Base-by-base conservation (phyloP, 2,888 invertebrate species). In the Synanthedon myopaeformis region DNA sequence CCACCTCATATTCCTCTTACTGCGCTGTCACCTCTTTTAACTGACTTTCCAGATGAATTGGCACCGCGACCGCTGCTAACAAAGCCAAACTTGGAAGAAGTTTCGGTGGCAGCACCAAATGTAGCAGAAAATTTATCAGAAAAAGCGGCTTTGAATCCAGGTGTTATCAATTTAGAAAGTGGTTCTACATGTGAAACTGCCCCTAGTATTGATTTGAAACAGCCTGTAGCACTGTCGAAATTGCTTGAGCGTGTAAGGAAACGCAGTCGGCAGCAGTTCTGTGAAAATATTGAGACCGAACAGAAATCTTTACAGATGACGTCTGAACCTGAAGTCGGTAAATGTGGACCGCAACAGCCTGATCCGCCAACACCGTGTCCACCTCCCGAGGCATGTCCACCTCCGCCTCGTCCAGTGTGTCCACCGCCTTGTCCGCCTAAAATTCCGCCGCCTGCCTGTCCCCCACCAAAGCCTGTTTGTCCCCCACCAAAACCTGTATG, bases 231-330 rank as follows among this genome's bases (percentile, higher is more conserved):
- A 0, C 64, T 82, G 2, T 69, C 76, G 6, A 70, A 77, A 54
- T 58, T 83, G 41, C 55, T 82, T n/a, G 65, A 54, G 17, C 64
- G 62, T 50, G 74, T 82, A 1, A 65, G 77, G 41, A 57, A 66
- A 42, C 70, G 69, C 1, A 79, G 66, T 52, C 64, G 62, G 1
- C 41, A 70, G 10, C 62, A 71, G 49, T 58, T 58, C 13, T 66
- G 61, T 51, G 57, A 56, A 5, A 58, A 58, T 6, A 52, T 56
- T 11, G 52, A 59, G 6, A 5, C 60, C 4, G 53, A 56, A 35
- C 52, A 61, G 19, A 57, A 3, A 56, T 63, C 13, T 54, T 58
- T 10, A 54, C 57, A 42, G 49, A 19, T 17, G 5, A 12, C 10
- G 23, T 17, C 23, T 17, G 49, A 49, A 49, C 5, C 49, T 17